Base-by-base conservation (phyloP, 2,113 vertebrate species). In the Eurypyga helias region DNA sequence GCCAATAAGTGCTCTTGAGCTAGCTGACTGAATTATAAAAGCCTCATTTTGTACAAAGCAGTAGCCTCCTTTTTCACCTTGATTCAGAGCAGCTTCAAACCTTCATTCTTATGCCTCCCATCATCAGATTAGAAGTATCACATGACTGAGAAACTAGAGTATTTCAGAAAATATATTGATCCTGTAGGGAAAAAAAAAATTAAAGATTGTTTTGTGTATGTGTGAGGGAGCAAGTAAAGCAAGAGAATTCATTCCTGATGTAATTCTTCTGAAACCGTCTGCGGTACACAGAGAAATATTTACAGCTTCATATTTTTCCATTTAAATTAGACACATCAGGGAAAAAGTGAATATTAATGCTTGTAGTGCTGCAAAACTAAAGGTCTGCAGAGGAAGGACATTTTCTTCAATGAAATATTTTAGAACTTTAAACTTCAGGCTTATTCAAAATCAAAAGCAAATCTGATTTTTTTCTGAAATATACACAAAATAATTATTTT, bases 1-100 rank as follows among this genome's bases (percentile, higher is more conserved):
- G 64, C 76, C 76, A 73, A 11, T 25, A 36, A 78, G 54, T 20
- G 46, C 75, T 90, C 71, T 88, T 64, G 76, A 94, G 76, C 52
- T 89, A 87, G 18, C 45, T 86, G 18, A 26, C 46, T 93, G 82
- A 94, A 94, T 90, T 86, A 73, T 67, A 89, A 92, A 85, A 83
- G 57, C 48, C 36, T 79, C 7, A 17, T 82, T 89, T 52, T 73
- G 13, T 54, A 65, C 25, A 80, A 76, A 82, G 62, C 7, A 24
- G 54, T 38, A 14, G 51, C 19, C 54, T 91, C 36, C 13, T 93
- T 90, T 85, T 88, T 75, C 75, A 88, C 46, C 83, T 93, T 90
- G 46, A 81, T 83, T 80, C 55, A 64, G 16, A 43, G 29, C 25
- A 83, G 23, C 26, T 83, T 90, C 75, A 55, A 76, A 46, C 24